A percentile compares a stretch with the other conserved stretches of the same genome.
These are phyloP conservation scores for Agrotis ipsilon DNA, from an alignment of 2,888 invertebrate genomes.

Conservation along the genomic window DNA sequence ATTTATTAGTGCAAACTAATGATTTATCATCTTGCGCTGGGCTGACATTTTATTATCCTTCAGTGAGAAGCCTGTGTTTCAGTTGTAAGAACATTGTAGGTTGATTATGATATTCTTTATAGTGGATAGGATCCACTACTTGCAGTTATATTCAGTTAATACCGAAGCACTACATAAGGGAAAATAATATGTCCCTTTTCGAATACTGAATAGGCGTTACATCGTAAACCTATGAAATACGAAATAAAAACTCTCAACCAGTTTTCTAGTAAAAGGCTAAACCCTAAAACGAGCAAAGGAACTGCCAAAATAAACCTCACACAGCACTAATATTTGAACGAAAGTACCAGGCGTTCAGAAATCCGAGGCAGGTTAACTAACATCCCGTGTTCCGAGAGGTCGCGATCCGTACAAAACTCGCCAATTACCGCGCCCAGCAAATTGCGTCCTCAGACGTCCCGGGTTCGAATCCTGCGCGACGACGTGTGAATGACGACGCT, in stretches of 20 bases:
- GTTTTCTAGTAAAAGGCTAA: conserved; percentile 3
- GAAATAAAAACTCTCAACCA: conserved; percentile 1
- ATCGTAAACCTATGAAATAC: conserved; percentile 4
- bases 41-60: too few relatives aligned
- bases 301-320: conserved; percentile 15
- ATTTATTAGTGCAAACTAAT: not conserved
- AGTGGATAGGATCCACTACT: too few relatives aligned
- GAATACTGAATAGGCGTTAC: not conserved
- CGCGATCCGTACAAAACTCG: conserved; percentile 58
- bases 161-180: too few relatives aligned
- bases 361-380: conserved; percentile 52
- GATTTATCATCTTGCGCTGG: too few relatives aligned
- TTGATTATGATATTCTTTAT: too few relatives aligned
- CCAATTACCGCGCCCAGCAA: conserved; percentile 61
- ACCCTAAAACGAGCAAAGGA: not conserved
- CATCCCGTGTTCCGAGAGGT: conserved; percentile 37
- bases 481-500: conserved; percentile 66
- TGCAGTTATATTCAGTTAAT: too few relatives aligned
- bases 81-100: too few relatives aligned
- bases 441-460: conserved; percentile 64
- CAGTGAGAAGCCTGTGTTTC: too few relatives aligned
- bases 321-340: conserved; percentile 26
- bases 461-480: conserved; percentile 65
- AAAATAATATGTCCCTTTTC: not conserved
- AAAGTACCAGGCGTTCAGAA: conserved; percentile 51